These are phyloP conservation scores for Drosophila leonis DNA, from an alignment of 2,888 invertebrate species.

Conservation along the genomic window DNA sequence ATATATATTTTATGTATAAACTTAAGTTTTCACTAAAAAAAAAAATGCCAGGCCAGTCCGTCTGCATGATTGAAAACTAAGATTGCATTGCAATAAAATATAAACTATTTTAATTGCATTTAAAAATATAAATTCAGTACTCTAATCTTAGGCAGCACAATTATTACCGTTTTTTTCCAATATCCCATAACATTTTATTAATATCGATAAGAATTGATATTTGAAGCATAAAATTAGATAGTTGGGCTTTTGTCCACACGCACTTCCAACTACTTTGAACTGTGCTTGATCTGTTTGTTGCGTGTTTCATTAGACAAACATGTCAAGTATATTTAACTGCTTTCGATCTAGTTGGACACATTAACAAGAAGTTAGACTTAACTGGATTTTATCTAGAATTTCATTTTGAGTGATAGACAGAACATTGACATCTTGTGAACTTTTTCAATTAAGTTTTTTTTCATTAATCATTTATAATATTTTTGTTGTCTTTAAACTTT, in stretches of 20 bases:
- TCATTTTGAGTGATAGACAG: neutral
- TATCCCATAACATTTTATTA: too few relatives aligned
- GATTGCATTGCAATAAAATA: too few relatives aligned
- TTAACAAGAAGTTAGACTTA: neutral
- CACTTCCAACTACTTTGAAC: conserved; percentile 2
- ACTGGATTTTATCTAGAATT: neutral
- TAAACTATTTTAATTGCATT: too few relatives aligned
- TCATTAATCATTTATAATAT: neutral
- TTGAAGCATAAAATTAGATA: conserved; percentile 11
- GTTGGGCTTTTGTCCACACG: too few relatives aligned
- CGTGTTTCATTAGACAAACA: neutral
- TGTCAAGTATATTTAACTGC: neutral
- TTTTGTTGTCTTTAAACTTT: neutral
- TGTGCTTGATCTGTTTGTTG: neutral
- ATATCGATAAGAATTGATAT: too few relatives aligned
- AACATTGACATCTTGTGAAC: neutral
- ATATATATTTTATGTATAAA: too few relatives aligned
- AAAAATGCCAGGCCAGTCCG: too few relatives aligned
- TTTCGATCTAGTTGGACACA: neutral
- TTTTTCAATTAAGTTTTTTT: neutral
- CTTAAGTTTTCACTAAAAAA: too few relatives aligned
- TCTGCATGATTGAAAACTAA: too few relatives aligned
- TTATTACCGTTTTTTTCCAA: neutral
- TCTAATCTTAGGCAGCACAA: too few relatives aligned
- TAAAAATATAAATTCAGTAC: too few relatives aligned